Evolutionary conservation across 2,888 invertebrate species (phyloP).

Genomic region (Platycnemis pennipes): DNA sequence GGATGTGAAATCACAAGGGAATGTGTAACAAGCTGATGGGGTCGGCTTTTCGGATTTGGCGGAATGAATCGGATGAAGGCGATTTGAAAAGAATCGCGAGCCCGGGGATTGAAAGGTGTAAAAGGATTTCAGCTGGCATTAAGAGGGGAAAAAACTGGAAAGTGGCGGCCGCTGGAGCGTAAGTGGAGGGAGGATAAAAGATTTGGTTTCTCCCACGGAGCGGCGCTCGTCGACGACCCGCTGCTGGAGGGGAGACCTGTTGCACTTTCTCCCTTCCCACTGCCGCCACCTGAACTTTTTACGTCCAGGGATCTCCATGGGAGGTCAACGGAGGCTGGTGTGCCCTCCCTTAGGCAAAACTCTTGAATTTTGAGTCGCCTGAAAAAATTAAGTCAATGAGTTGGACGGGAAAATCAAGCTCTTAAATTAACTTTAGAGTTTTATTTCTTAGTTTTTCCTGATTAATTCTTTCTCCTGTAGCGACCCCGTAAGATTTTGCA

Average conservation of each 20-base stretch:
- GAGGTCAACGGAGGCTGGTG: background rate
- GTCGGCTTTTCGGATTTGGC: background rate
- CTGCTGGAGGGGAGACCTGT: conserved; percentile 18
- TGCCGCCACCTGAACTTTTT: background rate
- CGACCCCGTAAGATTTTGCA: too few relatives aligned
- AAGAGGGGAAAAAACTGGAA: background rate
- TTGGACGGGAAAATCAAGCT: too few relatives aligned
- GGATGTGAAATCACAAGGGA: background rate
- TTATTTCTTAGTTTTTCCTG: too few relatives aligned
- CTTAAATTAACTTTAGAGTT: too few relatives aligned
- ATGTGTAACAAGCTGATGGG: background rate
- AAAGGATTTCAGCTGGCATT: background rate
- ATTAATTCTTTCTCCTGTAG: too few relatives aligned
- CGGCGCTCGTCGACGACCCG: background rate
- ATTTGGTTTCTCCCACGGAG: conserved; percentile 5
- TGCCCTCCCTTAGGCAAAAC: background rate
- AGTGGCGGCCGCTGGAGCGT: background rate
- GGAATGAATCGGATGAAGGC: background rate
- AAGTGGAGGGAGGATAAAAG: background rate
- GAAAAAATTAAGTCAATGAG: background rate
- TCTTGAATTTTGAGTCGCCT: background rate
- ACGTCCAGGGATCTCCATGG: background rate
- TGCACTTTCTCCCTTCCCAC: background rate
- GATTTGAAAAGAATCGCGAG: background rate
- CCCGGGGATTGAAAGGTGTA: background rate